phyloP scores from a whole-genome alignment of 2,113 vertebrate species.

The Aplodontia rufa region DNA sequence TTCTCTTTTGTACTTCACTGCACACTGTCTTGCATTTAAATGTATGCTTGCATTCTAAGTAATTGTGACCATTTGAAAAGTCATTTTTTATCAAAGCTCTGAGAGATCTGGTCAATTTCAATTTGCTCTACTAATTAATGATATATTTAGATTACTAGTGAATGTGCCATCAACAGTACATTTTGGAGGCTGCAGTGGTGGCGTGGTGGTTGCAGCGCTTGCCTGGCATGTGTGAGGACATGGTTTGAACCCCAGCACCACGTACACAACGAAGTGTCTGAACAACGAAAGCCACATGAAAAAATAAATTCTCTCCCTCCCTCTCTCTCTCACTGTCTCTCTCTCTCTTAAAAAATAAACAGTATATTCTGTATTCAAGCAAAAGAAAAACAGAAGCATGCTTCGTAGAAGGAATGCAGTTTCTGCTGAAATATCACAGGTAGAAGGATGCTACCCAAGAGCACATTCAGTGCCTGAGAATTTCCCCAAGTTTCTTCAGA shows the following conservation, averaged over 20 bases:
- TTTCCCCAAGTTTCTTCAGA: conserved; percentile 65
- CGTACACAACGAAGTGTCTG: no score
- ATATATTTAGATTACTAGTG: conserved; percentile 45
- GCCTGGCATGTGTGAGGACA: no score
- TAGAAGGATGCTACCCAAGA: conserved; percentile 71
- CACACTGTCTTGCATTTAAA: conserved; percentile 74
- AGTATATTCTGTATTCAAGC: conserved; percentile 52
- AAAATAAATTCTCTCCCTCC: no score
- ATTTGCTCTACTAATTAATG: conserved; percentile 67
- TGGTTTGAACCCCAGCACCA: no score
- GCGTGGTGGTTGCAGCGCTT: no score
- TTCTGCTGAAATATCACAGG: conserved; percentile 82
- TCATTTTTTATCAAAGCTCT: conserved; percentile 72
- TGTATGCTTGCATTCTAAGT: conserved; percentile 77
- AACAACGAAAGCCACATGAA: no score
- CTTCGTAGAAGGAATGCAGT: conserved; percentile 62
- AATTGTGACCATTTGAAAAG: conserved; percentile 84
- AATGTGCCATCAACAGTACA: conserved; percentile 63
- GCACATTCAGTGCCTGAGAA: conserved; percentile 61
- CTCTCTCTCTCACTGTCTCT: no score
- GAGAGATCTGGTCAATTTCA: conserved; percentile 82
- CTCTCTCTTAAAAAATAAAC: no score
- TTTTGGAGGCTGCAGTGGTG: no score
- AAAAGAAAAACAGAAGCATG: conserved; percentile 76
- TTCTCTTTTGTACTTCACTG: conserved; percentile 71